Evolutionary conservation across 2,113 vertebrate genomes (phyloP).

Genomic region (Pelusios castaneus): DNA sequence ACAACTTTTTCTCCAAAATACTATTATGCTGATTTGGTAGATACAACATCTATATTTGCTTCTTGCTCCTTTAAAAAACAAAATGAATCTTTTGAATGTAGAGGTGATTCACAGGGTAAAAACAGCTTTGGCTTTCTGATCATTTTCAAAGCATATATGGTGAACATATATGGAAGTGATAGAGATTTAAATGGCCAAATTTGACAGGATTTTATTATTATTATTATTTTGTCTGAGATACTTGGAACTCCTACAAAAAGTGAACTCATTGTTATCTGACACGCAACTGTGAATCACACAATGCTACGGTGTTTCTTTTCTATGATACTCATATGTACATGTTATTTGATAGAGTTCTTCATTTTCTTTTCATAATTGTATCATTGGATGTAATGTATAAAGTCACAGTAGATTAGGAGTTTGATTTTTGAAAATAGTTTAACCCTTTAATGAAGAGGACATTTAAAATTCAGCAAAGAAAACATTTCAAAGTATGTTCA

Average conservation of each 20-base stretch:
- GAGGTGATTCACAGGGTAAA: too few relatives aligned
- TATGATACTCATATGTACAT: not conserved
- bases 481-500: not conserved
- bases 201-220: too few relatives aligned
- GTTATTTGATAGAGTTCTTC: slow-evolving; percentile 10
- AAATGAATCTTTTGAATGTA: not conserved
- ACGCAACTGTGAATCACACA: not conserved
- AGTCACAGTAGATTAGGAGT: slow-evolving; percentile 25
- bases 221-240: too few relatives aligned
- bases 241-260: too few relatives aligned
- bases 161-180: too few relatives aligned
- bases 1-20: not conserved
- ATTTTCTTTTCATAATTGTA: not conserved
- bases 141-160: too few relatives aligned
- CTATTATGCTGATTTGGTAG: not conserved
- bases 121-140: too few relatives aligned
- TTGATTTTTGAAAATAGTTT: slow-evolving; percentile 18
- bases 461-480: slow-evolving; percentile 7
- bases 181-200: too few relatives aligned
- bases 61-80: not conserved
- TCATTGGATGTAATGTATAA: slow-evolving; percentile 31
- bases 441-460: slow-evolving; percentile 5
- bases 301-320: not conserved
- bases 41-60: not conserved
- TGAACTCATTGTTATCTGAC: not conserved